phyloP scores from a whole-genome alignment of 2,113 vertebrate genomes.

The Vicugna pacos region DNA sequence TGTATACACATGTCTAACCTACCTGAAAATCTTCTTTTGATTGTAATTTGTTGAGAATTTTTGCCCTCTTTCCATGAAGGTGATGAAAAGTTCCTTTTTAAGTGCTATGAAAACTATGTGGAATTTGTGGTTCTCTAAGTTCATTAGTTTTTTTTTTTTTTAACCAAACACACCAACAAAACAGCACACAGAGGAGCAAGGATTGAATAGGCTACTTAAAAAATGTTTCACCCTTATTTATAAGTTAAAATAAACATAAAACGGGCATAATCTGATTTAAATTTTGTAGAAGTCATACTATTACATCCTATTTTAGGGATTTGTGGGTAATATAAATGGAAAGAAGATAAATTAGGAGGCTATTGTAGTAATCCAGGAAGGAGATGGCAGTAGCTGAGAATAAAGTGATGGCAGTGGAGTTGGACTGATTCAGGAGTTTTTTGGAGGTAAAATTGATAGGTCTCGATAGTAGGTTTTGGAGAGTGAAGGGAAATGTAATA shows the following conservation, averaged over 20 bases:
- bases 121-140: conserved; percentile 1
- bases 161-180: not conserved
- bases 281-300: not conserved
- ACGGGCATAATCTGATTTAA: conserved; percentile 11
- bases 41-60: conserved; percentile 22
- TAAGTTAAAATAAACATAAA: not conserved
- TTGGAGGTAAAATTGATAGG: not conserved
- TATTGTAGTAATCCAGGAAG: not conserved
- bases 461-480: not conserved
- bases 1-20: not conserved
- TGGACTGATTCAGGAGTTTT: not conserved
- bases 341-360: not conserved
- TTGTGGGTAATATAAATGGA: not conserved
- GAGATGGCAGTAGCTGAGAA: not conserved
- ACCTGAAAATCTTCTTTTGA: not conserved
- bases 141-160: not conserved
- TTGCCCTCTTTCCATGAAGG: not conserved
- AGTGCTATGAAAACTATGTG: not conserved
- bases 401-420: not conserved
- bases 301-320: not conserved
- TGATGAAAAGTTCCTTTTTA: conserved; percentile 29
- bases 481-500: not conserved
- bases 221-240: not conserved
- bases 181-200: not conserved
- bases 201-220: not conserved